Evolutionary conservation across 2,888 invertebrate species (phyloP), one percentile per base, ranked within the genome.

Genomic region (Lysandra bellargus): DNA sequence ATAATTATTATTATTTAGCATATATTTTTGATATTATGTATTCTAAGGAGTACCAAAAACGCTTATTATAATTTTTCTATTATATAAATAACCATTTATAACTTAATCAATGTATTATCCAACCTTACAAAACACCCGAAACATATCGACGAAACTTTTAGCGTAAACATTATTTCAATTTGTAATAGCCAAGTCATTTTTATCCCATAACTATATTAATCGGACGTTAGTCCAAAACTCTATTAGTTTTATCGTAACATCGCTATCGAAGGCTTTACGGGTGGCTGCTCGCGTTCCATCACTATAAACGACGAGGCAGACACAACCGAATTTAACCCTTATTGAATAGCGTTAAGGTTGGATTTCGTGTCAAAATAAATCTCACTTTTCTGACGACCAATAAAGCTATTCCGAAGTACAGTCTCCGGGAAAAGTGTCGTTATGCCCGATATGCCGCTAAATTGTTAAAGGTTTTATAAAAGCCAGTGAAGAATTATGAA

Each of bases 201-300:
- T 79, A 74, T 74, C 78, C 81, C 33, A 76, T 76, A 82, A 85
- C 83, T 84, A 81, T 83, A 85, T 85, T 84, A 83, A 84, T 83
- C 82, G 80, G 78, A 82, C 83, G 85, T 85, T 85, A 87, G 87
- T 85, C 84, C 86, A 81, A 85, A 88, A 87, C 84, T 86, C 88
- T 87, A 89, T 89, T 89, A 89, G 84, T 86, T 86, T 89, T 89
- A 89, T 89, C 89, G 83, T 80, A 80, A 83, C 82, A 81, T 82
- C 82, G 84, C 84, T 88, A 90, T 89, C 89, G 83, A 84, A 82
- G 83, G 83, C 83, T 85, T 87, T 85, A 86, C 85, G 85, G 86
- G 84, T 85, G 84, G 84, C 85, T 87, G 85, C 84, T 81, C 82
- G 78, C 84, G 84, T 85, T 86, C 76, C 76, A 53, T 76, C 76